These are phyloP conservation scores for Margaritifera margaritifera DNA, from an alignment of 2,888 invertebrate species.

Conservation along the genomic window DNA sequence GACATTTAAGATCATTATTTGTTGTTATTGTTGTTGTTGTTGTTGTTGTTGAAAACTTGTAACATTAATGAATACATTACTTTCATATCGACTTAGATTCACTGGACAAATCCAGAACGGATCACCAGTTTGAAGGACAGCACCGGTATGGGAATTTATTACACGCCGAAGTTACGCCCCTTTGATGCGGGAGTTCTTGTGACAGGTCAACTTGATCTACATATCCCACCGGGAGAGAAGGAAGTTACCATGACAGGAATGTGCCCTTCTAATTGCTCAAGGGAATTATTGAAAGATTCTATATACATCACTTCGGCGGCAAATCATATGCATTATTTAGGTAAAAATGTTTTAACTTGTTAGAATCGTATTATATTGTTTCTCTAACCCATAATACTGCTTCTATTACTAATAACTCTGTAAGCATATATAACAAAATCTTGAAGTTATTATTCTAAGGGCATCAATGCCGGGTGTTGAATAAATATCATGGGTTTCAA, in stretches of 20 bases:
- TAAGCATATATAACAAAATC: too few relatives aligned
- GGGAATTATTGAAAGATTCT: slow-evolving; percentile 10
- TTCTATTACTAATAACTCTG: too few relatives aligned
- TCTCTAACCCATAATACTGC: too few relatives aligned
- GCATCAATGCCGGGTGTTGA: too few relatives aligned
- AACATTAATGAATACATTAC: too few relatives aligned
- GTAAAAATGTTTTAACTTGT: slow-evolving; percentile 17
- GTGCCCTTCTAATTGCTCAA: slow-evolving; percentile 16
- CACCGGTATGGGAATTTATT: slow-evolving; percentile 5
- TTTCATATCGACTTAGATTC: background rate
- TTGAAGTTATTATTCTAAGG: too few relatives aligned
- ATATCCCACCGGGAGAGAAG: background rate
- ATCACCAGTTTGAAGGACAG: background rate
- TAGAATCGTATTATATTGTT: background rate
- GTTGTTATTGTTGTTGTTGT: too few relatives aligned
- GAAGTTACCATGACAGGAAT: too few relatives aligned
- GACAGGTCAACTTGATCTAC: slow-evolving; percentile 4
- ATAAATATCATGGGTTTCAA: too few relatives aligned
- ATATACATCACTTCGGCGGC: slow-evolving; percentile 24
- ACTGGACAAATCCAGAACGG: background rate
- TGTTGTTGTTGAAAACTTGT: too few relatives aligned
- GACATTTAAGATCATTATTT: too few relatives aligned
- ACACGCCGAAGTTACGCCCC: background rate
- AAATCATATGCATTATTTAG: slow-evolving; percentile 37
- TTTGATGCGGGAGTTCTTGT: slow-evolving; percentile 8